These are phyloP conservation scores for Aurelia coerulea DNA, from an alignment of 30 jellyfish, hydroid and myxozoan species.

Conservation along the genomic window DNA sequence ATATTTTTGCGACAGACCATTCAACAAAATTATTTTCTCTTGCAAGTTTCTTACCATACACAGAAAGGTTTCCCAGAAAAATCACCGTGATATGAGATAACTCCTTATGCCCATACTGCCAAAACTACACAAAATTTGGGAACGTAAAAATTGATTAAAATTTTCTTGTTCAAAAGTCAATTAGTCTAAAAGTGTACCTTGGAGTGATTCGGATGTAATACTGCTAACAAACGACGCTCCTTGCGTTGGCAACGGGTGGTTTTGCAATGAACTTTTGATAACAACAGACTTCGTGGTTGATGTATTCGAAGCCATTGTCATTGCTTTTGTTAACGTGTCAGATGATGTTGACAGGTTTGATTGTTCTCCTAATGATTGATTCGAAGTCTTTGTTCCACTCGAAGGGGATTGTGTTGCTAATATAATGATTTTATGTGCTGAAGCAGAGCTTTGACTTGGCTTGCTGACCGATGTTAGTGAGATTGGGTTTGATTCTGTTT, in stretches of 20 bases:
- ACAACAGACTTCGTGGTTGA: slow-evolving; percentile 41
- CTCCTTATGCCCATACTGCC: too few species aligned
- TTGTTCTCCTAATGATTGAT: slow-evolving; percentile 2
- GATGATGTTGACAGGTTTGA: slow-evolving; percentile 20
- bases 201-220: slow-evolving; percentile 79
- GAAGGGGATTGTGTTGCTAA: slow-evolving; percentile 79
- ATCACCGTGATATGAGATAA: too few species aligned
- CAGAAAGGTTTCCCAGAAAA: too few species aligned
- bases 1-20: too few species aligned
- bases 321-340: slow-evolving; percentile 8
- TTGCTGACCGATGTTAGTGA: neutral
- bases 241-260: slow-evolving; percentile 44
- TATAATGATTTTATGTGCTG: slow-evolving; percentile 76
- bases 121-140: too few species aligned
- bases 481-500: slow-evolving; percentile 9
- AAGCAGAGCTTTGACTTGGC: slow-evolving; percentile 21
- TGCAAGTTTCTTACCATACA: too few species aligned
- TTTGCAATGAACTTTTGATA: slow-evolving; percentile 52
- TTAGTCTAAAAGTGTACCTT: slow-evolving; percentile 46
- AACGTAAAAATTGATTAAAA: too few species aligned
- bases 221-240: slow-evolving; percentile 91
- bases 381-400: too few species aligned
- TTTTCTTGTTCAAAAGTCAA: too few species aligned
- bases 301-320: slow-evolving; percentile 28
- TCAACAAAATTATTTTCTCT: too few species aligned